Base-by-base conservation (phyloP, 1,140 invertebrate genomes). In the Drosophila aff. region DNA sequence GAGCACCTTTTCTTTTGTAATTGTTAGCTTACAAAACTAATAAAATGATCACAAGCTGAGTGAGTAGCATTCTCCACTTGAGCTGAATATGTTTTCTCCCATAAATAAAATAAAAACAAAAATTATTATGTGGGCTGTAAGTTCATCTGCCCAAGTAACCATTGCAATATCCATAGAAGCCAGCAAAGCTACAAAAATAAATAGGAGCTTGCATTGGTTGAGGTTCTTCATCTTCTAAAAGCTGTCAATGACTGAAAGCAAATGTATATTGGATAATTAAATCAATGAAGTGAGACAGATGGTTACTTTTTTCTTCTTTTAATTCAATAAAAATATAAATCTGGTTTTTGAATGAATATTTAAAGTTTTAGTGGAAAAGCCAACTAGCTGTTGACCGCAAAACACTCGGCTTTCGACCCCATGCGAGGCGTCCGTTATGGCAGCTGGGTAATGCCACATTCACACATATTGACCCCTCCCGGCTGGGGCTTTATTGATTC, bases 401-500 rank as follows among this genome's bases (percentile, higher is more conserved):
- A 82, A 75, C 80, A 82, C 63, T 74, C 63, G 63, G 18, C 62
- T 47, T 46, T 40, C 40, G 46, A 62, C 75, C 66, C 72, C 62
- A 65, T 33, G 43, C 18, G 50, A 36, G 23, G 46, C 47, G 66
- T 26, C 59, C 46, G 43, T 43, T 50, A 36, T 58, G 68, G 68
- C 60, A 50, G 44, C 59, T 40, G 43, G 43, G 38, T 40, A 78
- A 76, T 76, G 76, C 80, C 71, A 67, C 53, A 55, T 63, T 79
- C 38, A 64, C 50, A 46, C n/a, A 53, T 26, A 31, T 26, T 40
- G 26, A 41, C 18, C 46, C 46, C 46, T 8, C n/a, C 38, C 72
- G 59, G 43, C 62, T 49, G 55, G 69, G 41, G 69, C 65, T 85
- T 79, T 86, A 85, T 85, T 81, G 79, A 82, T 86, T 85, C 66